These are phyloP conservation scores for Folsomia manolachei DNA, from an alignment of 2,888 invertebrate species.

Conservation along the genomic window DNA sequence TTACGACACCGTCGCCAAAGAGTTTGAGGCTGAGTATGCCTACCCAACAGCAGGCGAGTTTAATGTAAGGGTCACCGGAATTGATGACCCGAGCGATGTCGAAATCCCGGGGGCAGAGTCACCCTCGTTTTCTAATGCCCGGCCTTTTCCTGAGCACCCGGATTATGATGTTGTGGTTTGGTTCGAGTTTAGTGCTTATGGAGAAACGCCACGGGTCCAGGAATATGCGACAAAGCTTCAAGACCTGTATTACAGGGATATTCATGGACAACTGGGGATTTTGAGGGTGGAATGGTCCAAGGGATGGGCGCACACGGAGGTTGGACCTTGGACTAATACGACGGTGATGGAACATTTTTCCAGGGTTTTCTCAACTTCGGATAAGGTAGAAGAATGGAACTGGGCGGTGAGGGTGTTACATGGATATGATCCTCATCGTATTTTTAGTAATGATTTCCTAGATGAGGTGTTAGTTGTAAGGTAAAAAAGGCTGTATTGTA, in stretches of 20 bases:
- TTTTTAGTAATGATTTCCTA: conserved; percentile 8
- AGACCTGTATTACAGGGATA: background rate
- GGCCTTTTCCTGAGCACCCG: background rate
- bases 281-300: background rate
- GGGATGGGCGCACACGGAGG: background rate
- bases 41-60: conserved; percentile 1
- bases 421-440: background rate
- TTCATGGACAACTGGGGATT: background rate
- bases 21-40: background rate
- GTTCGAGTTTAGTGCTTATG: background rate
- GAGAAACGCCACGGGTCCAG: background rate
- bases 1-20: background rate
- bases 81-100: background rate
- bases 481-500: too few relatives aligned
- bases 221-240: background rate
- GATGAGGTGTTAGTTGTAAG: background rate
- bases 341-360: background rate
- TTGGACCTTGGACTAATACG: background rate
- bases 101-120: background rate
- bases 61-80: background rate
- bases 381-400: conserved; percentile 1
- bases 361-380: background rate
- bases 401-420: background rate
- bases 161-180: conserved; percentile 3
- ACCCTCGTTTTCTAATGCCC: background rate